phyloP scores from a whole-genome alignment of 23 tunicate species.

The Clavelina lepadiformis region DNA sequence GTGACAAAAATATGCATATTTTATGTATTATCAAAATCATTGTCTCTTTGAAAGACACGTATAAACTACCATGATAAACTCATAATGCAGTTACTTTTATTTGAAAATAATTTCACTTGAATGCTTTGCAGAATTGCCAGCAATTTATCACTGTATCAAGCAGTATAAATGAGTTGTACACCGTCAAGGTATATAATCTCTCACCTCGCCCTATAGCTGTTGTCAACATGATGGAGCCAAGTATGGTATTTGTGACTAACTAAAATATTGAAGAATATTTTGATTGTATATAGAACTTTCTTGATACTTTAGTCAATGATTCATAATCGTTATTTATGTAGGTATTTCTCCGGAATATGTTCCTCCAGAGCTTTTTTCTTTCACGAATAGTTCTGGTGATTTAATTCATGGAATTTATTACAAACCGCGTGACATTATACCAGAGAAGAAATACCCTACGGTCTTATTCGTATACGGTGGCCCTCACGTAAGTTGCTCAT shows the following conservation, averaged over 20 bases:
- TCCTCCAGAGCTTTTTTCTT: conserved; percentile 78
- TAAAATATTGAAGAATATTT: too few relatives aligned
- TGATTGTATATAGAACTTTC: too few relatives aligned
- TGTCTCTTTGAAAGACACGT: too few relatives aligned
- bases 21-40: too few relatives aligned
- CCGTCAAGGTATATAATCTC: conserved; percentile 45
- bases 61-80: too few relatives aligned
- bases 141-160: conserved; percentile 77
- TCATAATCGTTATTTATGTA: too few relatives aligned
- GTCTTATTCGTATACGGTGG: conserved; percentile 95
- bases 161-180: conserved; percentile 61
- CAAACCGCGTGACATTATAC: conserved; percentile 53
- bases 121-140: conserved; percentile 44
- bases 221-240: conserved; percentile 68
- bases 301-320: too few relatives aligned
- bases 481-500: conserved; percentile 73
- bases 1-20: not conserved
- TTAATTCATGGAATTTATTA: conserved; percentile 68
- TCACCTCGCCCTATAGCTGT: conserved; percentile 33
- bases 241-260: not conserved
- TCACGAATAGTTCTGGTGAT: conserved; percentile 50
- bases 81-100: too few relatives aligned
- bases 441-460: conserved; percentile 84
- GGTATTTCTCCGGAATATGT: conserved; percentile 50
- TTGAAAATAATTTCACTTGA: not conserved